Evolutionary conservation across 1,140 invertebrate species (phyloP).

Genomic region (Wasmannia auropunctata): DNA sequence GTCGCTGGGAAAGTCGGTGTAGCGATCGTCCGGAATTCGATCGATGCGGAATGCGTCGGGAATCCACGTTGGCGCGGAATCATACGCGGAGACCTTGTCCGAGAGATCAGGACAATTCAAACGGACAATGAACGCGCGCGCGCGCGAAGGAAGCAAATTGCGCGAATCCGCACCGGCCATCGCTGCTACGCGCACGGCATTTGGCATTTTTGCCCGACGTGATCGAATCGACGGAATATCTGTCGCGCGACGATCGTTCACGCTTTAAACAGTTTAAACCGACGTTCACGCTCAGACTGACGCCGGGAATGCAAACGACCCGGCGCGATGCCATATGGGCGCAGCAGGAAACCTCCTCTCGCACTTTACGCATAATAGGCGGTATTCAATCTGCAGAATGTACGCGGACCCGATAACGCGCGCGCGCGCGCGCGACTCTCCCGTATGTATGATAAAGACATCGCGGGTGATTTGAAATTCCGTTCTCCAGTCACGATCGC

Average conservation of each 20-base stretch:
- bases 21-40: conserved; percentile 9
- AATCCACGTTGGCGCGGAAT: background rate
- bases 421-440: background rate
- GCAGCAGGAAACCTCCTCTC: conserved; percentile 48
- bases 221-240: conserved; percentile 39
- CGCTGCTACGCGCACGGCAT: background rate
- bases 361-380: conserved; percentile 43
- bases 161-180: background rate
- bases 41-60: conserved; percentile 25
- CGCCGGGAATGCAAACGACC: conserved; percentile 34
- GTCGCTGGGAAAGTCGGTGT: background rate
- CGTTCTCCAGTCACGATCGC: background rate
- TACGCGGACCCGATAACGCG: conserved; percentile 6
- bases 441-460: conserved; percentile 34
- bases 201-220: background rate
- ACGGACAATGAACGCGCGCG: background rate
- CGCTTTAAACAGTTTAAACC: conserved; percentile 34
- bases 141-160: background rate
- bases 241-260: conserved; percentile 40
- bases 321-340: conserved; percentile 53
- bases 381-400: conserved; percentile 38
- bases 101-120: background rate
- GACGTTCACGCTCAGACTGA: conserved; percentile 41
- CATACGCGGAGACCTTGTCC: background rate
- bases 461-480: conserved; percentile 29